Percentiles rank a stretch among this genome's conserved stretches.
These are phyloP conservation scores for Pyxicephalus adspersus DNA, from an alignment of 2,113 vertebrate genomes.

Conservation along the genomic window DNA sequence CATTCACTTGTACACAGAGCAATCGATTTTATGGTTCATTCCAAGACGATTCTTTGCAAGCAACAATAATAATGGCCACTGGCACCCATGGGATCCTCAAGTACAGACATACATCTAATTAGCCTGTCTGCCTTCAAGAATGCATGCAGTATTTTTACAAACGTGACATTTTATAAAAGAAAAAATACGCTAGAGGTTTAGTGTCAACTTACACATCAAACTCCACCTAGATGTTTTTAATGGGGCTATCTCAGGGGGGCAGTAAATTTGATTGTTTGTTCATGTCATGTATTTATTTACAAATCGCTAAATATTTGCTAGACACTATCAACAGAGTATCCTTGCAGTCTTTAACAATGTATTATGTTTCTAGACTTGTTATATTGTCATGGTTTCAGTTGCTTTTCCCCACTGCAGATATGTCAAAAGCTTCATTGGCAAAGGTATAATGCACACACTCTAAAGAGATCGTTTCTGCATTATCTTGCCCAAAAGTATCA, in stretches of 20 bases:
- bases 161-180: conserved; percentile 10
- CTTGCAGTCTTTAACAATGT: no score
- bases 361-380: no score
- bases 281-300: background rate
- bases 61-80: background rate
- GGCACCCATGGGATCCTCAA: conserved; percentile 7
- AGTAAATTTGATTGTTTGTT: background rate
- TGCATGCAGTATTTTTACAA: background rate
- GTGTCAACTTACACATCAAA: conserved; percentile 12
- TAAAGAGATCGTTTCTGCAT: no score
- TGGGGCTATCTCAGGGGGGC: conserved; percentile 1
- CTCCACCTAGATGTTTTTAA: conserved; percentile 4
- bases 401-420: no score
- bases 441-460: no score
- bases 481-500: no score
- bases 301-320: background rate
- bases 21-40: conserved; percentile 64
- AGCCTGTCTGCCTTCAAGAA: conserved; percentile 15
- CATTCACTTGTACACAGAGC: conserved; percentile 60
- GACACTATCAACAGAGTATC: background rate
- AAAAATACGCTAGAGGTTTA: conserved; percentile 7
- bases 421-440: no score
- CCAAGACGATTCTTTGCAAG: conserved; percentile 47
- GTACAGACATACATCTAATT: conserved; percentile 27
- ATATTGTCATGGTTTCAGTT: no score